Evolutionary conservation across 2,888 invertebrate species (phyloP), one percentile per base, ranked within the genome.

Genomic region (Charanyca ferruginea): DNA sequence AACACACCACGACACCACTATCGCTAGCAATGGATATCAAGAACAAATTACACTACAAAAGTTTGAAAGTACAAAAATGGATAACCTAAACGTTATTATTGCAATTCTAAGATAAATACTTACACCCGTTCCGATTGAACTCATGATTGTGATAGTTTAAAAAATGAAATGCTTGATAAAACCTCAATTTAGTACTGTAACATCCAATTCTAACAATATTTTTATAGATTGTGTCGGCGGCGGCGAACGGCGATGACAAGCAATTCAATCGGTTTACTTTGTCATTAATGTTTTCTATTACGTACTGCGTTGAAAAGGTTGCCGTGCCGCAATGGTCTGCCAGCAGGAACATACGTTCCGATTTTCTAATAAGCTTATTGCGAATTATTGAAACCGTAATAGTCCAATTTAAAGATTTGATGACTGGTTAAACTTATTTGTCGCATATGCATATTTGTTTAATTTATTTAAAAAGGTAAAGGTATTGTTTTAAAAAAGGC

Each of bases 111-210:
- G 52, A 13, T 23, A 68, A 67, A 54, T 90, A 97, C 97, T 97
- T 97, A 98, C 98, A 82, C 99, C 99, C 77, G 99, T 99, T 82
- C 99, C 99, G 89, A 99, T 99, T 28, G 99, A 99, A 97, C 98
- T 99, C 98, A 99, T 98, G 83, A 89, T 96, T 87, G 66, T 75
- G 18, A 62, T 74, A 79, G 55, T 70, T 77, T 84, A 77, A 55
- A 74, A 71, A 45, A 59, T 44, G 55, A 70, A 68, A 66, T 64
- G 58, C 64, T 68, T 63, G 35, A 49, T 54, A 32, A 51, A 61
- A 75, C 63, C 59, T 58, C 38, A 23, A 66, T 69, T 73, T 64
- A 77, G 57, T 69, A 75, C 59, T 81, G 25, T 71, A 53, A 49
- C 69, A 70, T 60, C 8, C 47, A 73, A 64, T 67, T 57, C 45